Evolutionary conservation across 2,888 invertebrate genomes (phyloP).

Genomic region (Rhagonycha fulva): DNA sequence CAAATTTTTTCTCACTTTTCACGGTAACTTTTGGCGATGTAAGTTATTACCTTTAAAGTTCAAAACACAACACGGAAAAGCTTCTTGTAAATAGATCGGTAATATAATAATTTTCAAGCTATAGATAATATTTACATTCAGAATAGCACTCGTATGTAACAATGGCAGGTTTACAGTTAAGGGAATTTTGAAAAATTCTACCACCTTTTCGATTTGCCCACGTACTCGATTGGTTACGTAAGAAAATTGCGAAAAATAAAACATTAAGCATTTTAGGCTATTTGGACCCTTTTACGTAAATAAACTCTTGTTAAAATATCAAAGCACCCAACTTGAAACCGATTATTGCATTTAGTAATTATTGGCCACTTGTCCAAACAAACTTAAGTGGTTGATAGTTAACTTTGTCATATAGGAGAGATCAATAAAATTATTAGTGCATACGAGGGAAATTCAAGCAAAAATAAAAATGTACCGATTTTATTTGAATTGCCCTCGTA

Average conservation of each 20-base stretch:
- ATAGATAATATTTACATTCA: conserved; percentile 44
- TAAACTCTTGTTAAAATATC: conserved; percentile 30
- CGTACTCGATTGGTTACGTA: background rate
- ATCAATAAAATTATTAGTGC: background rate
- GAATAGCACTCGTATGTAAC: conserved; percentile 50
- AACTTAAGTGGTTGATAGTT: background rate
- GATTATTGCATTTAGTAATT: background rate
- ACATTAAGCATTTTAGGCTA: conserved; percentile 40
- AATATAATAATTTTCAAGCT: conserved; percentile 46
- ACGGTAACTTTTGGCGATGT: background rate
- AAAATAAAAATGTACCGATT: background rate
- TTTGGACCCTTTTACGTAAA: conserved; percentile 51
- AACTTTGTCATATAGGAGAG: background rate
- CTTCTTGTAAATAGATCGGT: conserved; percentile 38
- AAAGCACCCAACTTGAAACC: conserved; percentile 39
- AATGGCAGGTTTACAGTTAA: conserved; percentile 49
- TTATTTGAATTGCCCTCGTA: background rate
- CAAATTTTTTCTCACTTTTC: background rate
- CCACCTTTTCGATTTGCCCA: background rate
- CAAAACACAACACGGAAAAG: background rate
- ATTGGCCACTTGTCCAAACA: background rate
- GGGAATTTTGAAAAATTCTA: conserved; percentile 23
- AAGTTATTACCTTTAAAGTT: background rate
- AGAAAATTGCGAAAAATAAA: background rate
- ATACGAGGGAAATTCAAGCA: background rate